Evolutionary conservation across 2,888 invertebrate genomes (phyloP), one percentile per base, ranked within the genome.

Genomic region (Eupithecia dodoneata): DNA sequence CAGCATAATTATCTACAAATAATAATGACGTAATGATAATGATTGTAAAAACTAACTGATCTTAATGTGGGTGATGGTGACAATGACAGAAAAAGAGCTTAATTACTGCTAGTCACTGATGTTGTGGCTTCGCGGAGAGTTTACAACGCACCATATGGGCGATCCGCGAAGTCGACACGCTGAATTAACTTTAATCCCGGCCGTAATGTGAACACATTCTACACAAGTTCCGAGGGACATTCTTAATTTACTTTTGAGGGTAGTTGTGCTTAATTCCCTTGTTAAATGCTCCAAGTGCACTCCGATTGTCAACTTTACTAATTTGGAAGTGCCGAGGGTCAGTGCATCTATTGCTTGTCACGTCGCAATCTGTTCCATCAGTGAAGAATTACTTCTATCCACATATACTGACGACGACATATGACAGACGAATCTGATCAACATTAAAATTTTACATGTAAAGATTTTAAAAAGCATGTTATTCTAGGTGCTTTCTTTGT

Each of bases 121-220:
- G 52, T 7, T 42, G 73, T 73, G 66, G 2, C 13, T 18, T 18
- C 47, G 70, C 12, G 80, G 84, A 84, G 84, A 82, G 79, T 80
- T 71, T 69, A 78, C 10, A 70, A 30, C 82, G 82, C 91, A 92
- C 92, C 94, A 94, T 94, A 94, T 94, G 94, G 89, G 91, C 86
- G 92, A 92, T 90, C 91, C 85, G 84, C 83, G 83, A 83, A 86
- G 86, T 86, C 88, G 91, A 89, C 87, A 85, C 90, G 90, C 86
- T 79, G 90, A 90, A 90, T 93, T 93, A 91, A 88, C 87, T 85
- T 87, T 93, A 93, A 94, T 93, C 92, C 92, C 79, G 81, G 84
- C 88, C 87, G 18, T 92, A 90, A 92, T 91, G 90, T 85, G 89
- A 90, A 90, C 91, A 91, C 90, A 88, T 91, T 92, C 89, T 88